These are phyloP conservation scores for Beris chalybata DNA, from an alignment of 2,888 invertebrate genomes.

Conservation along the genomic window DNA sequence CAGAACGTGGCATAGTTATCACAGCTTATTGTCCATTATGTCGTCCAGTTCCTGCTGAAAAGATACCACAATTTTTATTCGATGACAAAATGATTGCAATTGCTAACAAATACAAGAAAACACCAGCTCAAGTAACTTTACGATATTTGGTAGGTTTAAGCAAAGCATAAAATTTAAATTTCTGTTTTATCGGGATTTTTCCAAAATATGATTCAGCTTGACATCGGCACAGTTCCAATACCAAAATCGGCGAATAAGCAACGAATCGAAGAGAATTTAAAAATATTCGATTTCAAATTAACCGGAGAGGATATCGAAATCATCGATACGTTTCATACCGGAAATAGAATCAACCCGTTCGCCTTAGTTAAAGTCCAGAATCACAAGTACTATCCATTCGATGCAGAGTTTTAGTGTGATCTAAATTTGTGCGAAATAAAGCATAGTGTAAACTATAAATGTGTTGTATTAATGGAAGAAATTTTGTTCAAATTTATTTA, in stretches of 20 bases:
- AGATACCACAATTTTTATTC: constrained; percentile 58
- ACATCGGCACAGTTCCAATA: constrained; percentile 60
- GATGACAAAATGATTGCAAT: constrained; percentile 60
- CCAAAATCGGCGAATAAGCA: constrained; percentile 62
- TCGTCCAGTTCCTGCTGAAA: constrained; percentile 58
- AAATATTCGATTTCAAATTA: constrained; percentile 63
- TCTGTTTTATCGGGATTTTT: background rate
- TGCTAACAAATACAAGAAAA: constrained; percentile 65
- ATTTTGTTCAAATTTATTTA: too few species aligned
- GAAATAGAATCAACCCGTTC: constrained; percentile 47
- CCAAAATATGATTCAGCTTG: constrained; percentile 53
- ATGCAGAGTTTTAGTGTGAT: constrained; percentile 43
- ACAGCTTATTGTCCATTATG: constrained; percentile 78
- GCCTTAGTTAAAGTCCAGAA: constrained; percentile 47
- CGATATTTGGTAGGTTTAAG: constrained; percentile 63
- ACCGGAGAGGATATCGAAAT: constrained; percentile 58
- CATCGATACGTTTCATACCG: constrained; percentile 59
- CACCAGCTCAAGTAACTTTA: constrained; percentile 64
- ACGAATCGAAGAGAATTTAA: constrained; percentile 60
- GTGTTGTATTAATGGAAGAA: too few species aligned
- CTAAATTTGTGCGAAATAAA: too few species aligned
- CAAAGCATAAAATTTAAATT: background rate
- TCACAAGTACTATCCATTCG: constrained; percentile 50
- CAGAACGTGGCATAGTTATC: constrained; percentile 64
- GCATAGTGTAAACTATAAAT: too few species aligned